Base-by-base conservation (phyloP, 2,888 invertebrate species). In the Nymphalis c-album region DNA sequence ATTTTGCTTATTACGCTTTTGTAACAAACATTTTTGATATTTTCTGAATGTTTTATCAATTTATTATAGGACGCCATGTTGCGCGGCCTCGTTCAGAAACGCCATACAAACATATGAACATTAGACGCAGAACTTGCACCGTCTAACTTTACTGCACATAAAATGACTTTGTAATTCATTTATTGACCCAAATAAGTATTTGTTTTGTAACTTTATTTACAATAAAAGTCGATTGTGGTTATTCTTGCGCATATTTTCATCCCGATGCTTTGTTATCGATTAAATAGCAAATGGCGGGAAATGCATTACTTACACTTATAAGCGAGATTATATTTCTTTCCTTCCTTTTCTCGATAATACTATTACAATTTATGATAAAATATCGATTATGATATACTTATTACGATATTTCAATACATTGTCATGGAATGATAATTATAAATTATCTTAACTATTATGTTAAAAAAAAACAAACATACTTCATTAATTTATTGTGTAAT, bases 151-250 rank as follows among this genome's bases (percentile, higher is more conserved):
- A 46, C 58, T 50, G n/a, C 35, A 35, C 17, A 17, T 17, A 22
- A n/a, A 46, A 20, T 17, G 7, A 20, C 20, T 46, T 57, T 31
- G 74, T 80, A 6, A 20, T 88, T 7, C 86, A 97, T 55, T 47
- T 57, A 16, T 55, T 18, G 10, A 1, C 50, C 3, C 10, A 50
- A 18, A 18, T 50, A 7, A 50, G 18, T 18, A 18, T 50, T 50
- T 18, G 18, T 20, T 50, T 50, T 18, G 50, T 20, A 50, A n/a
- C 1, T 50, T 50, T 50, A 18, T 18, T 20, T 18, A 50, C 2
- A 55, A 31, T 55, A 16, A n/a, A 26, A 26, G 22, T 53, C 53
- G n/a, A 17, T 55, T 7, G n/a, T 55, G 22, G 26, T n/a, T 55
- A 7, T 17, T 31, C 53, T 31, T 22, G 26, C n/a, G 17, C 53